Evolutionary conservation across 2,113 vertebrate species (phyloP).

Genomic region (Numida meleagris): DNA sequence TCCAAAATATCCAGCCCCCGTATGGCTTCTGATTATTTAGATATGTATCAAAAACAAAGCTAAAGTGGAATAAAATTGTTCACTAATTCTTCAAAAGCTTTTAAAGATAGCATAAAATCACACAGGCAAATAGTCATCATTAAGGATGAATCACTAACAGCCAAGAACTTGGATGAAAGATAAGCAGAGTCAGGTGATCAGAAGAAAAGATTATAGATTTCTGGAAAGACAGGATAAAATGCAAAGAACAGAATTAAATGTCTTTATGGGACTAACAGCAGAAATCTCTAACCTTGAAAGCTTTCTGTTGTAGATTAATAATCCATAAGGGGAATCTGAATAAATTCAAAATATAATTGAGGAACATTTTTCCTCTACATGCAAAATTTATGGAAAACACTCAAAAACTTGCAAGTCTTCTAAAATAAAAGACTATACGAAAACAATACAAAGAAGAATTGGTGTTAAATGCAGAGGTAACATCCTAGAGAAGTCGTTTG

Average conservation of each 20-base stretch:
- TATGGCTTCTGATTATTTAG: not conserved
- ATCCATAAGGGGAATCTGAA: not conserved
- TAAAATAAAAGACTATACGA: not conserved
- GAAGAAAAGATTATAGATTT: not conserved
- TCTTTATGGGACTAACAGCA: not conserved
- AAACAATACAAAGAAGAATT: not conserved
- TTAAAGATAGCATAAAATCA: slow-evolving; percentile 24
- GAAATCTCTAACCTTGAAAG: not conserved
- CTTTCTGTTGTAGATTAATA: not conserved
- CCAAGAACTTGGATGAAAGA: slow-evolving; percentile 15
- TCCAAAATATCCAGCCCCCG: not conserved
- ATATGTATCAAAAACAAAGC: not conserved
- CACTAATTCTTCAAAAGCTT: slow-evolving; percentile 38
- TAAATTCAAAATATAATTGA: not conserved
- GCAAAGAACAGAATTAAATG: not conserved
- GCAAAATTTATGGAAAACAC: not conserved
- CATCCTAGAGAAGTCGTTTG: not conserved
- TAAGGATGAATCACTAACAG: slow-evolving; percentile 18
- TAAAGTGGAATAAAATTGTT: slow-evolving; percentile 18
- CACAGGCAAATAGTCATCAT: not conserved
- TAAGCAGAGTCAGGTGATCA: slow-evolving; percentile 18
- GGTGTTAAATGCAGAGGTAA: too few relatives aligned
- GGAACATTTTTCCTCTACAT: not conserved
- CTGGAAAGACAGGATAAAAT: not conserved
- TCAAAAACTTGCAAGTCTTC: not conserved